Percentiles rank a stretch among this genome's conserved stretches.
These are phyloP conservation scores for Sebastes jordani DNA, from an alignment of 2,797 vertebrate species.

Conservation along the genomic window DNA sequence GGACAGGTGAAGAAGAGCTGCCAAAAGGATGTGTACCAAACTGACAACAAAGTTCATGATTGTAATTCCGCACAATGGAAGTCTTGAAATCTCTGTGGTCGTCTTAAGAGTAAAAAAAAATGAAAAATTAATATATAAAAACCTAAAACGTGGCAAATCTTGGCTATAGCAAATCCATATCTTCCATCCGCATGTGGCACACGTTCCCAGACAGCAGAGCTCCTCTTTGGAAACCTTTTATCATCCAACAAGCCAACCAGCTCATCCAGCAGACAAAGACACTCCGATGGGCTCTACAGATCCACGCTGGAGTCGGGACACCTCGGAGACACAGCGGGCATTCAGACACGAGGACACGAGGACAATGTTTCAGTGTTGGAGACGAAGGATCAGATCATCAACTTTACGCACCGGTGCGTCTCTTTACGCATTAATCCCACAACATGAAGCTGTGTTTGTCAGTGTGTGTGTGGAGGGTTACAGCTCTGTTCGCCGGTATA, in stretches of 20 bases:
- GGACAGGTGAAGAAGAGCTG: constrained; percentile 87
- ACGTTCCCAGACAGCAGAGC: background rate
- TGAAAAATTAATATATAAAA: background rate
- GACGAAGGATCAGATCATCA: constrained; percentile 21
- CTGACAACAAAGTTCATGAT: constrained; percentile 95
- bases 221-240: background rate
- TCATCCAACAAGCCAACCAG: constrained; percentile 43
- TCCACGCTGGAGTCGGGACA: constrained; percentile 51
- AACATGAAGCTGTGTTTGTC: constrained; percentile 10
- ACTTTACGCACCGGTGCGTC: constrained; percentile 51
- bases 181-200: constrained; percentile 30
- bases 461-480: background rate
- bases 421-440: constrained; percentile 16
- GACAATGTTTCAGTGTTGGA: background rate
- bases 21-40: constrained; percentile 87
- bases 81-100: constrained; percentile 44
- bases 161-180: constrained; percentile 76
- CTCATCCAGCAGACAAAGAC: constrained; percentile 55
- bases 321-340: constrained; percentile 8
- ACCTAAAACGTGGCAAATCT: constrained; percentile 26
- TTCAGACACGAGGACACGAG: background rate
- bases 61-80: constrained; percentile 73
- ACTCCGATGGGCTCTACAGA: constrained; percentile 32
- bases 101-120: constrained; percentile 10
- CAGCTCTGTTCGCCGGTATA: constrained; percentile 2